A percentile compares a stretch with the other conserved stretches of the same genome.
Conservation (phyloP, 2,113 vertebrate species). For the Sinocyclocheilus maitianheensis region DNA sequence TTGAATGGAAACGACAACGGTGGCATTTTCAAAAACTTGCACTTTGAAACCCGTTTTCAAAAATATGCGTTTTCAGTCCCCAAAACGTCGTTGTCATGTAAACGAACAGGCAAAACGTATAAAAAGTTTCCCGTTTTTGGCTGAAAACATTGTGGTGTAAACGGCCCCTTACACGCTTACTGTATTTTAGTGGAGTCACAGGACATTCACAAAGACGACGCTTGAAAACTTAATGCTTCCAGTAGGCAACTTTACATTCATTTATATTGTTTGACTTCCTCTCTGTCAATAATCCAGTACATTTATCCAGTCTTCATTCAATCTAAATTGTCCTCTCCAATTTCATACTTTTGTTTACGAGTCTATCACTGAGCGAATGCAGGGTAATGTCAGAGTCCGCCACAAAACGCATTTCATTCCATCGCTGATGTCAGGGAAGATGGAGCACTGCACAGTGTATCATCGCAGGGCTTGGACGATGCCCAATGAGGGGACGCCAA, state of each 20-base stretch:
- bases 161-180: not conserved
- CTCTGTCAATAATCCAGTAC: not conserved
- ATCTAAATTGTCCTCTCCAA: conserved; percentile 6
- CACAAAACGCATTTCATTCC: conserved; percentile 8
- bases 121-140: too few species aligned
- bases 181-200: not conserved
- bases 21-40: too few species aligned
- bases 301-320: conserved; percentile 24
- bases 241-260: not conserved
- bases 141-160: too few species aligned
- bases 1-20: too few species aligned
- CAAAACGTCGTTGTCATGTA: too few species aligned
- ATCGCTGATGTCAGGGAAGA: conserved; percentile 56
- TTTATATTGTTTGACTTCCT: not conserved
- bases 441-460: conserved; percentile 67
- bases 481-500: conserved; percentile 59
- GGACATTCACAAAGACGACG: too few species aligned
- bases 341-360: conserved; percentile 27
- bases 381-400: not conserved
- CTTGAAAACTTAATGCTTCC: too few species aligned
- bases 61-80: too few species aligned
- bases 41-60: too few species aligned
- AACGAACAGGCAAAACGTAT: too few species aligned
- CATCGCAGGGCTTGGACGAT: conserved; percentile 65
- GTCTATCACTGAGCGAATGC: not conserved